Base-by-base conservation (phyloP, 2,113 vertebrate genomes). In the Pseudorhombus dupliciocellatus region DNA sequence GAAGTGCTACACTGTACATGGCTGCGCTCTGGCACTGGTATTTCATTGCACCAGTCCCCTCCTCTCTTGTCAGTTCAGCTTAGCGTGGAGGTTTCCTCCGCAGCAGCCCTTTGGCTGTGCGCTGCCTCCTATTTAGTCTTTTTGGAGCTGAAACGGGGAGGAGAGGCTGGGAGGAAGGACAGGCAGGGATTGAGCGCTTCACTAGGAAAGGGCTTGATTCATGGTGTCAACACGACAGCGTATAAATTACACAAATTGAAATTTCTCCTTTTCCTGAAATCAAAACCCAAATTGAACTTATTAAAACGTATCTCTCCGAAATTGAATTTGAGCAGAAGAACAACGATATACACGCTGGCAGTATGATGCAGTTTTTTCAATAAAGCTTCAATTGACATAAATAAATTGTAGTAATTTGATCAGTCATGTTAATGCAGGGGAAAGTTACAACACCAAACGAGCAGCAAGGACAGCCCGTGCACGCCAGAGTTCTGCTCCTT, bases 1-100 rank as follows among this genome's bases (percentile, higher is more conserved):
- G 53, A 59, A 76, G 79, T 77, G 58, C 59, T 70, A 53, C 74
- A 83, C 79, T 81, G 74, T 81, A 81, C 56, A 73, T 25, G 46
- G 77, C 70, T 79, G 24, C 42, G 71, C 66, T 84, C 51, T 61
- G 73, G 50, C 78, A 42, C 77, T 79, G 37, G 75, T 71, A 66
- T 81, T 88, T 73, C 74, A 73, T 85, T 87, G 86, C 87, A 79
- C 81, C 72, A 78, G 73, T 31, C 73, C 80, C 70, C 84, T 88
- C 80, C 78, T 85, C 84, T 81, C 68, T 62, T 91, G 87, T 90
- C 87, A 89, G 79, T 83, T 83, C 70, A 70, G 77, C 46, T 91
- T 88, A 90, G 79, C 50, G 79, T 57, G 70, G 73, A 83, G 65
- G 74, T 59, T 84, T 75, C 77, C 77, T 63, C 65, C 67, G 74